Evolutionary conservation across 2,797 vertebrate genomes (phyloP), one percentile per base, ranked within the genome.

Genomic region (Falco concolor): DNA sequence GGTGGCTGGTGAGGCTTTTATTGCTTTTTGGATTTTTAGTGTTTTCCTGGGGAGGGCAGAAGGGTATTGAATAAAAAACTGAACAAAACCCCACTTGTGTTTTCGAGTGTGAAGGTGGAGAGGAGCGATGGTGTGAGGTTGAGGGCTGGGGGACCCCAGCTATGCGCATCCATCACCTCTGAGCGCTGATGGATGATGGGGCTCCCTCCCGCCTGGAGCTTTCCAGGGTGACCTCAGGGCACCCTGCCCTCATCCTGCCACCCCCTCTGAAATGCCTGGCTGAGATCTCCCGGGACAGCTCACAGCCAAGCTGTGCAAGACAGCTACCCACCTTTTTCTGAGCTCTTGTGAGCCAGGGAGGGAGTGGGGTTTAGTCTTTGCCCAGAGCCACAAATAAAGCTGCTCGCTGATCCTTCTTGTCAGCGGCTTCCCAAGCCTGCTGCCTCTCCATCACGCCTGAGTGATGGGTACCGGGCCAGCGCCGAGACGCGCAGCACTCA

Each of bases 151-250:
- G 49, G 12, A 28, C 5, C 30, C 36, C 34, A 4, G 12, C 3
- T 68, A 2, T 21, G 30, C 1, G 1, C 30, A 28, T 22, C 6
- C 36, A 1, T 60, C 8, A 0, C 42, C 59, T 36, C 32, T 1
- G 0, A 59, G 16, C 0, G 1, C 18, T 13, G 65, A 18, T 16
- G 34, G 45, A 13, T n/a, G 45, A 22, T 0, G 0, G 20, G 30
- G 52, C 13, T 64, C 24, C 20, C 13, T 67, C 47, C 50, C 9
- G 1, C 12, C 42, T 0, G 3, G 42, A 27, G 27, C 69, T 69
- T 57, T 50, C 42, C 30, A 42, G 52, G 23, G 25, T 24, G 30
- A 23, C 49, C 15, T 47, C 61, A 27, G 11, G 27, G 54, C 22
- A 6, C 32, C 54, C 16, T 47, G 18, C 30, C 65, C 6, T 65